A percentile compares a stretch with the other conserved stretches of the same genome.
Conservation (phyloP, 2,797 vertebrate species). For the Semotilus atromaculatus region DNA sequence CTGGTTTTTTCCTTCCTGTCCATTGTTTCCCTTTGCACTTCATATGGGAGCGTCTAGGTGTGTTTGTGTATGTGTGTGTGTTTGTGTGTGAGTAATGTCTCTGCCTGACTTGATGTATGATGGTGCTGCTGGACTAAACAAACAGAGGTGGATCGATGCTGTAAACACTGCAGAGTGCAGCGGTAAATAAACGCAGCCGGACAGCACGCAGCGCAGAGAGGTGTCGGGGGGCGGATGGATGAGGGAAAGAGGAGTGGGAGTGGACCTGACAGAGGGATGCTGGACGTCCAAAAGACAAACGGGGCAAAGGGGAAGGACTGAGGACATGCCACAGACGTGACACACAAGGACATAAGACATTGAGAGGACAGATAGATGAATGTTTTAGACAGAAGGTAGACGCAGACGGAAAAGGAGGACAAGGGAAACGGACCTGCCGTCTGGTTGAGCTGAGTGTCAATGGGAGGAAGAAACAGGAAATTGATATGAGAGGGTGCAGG, state of each 20-base stretch:
- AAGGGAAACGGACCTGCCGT: slow-evolving; percentile 19
- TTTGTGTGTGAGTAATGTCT: slow-evolving; percentile 43
- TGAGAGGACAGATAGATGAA: slow-evolving; percentile 17
- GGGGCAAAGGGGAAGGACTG: slow-evolving; percentile 14
- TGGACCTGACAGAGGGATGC: background rate
- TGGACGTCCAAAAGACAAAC: slow-evolving; percentile 12
- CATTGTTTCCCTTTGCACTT: slow-evolving; percentile 24
- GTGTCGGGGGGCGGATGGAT: slow-evolving; percentile 22
- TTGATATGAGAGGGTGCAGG: slow-evolving; percentile 18
- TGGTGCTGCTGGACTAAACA: slow-evolving; percentile 74
- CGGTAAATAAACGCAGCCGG: slow-evolving; percentile 78
- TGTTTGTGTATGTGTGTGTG: slow-evolving; percentile 6
- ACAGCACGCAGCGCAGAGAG: slow-evolving; percentile 65
- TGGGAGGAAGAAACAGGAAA: slow-evolving; percentile 36
- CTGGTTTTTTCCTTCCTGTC: background rate
- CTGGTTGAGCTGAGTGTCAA: slow-evolving; percentile 13
- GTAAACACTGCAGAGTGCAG: slow-evolving; percentile 80
- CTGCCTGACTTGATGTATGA: slow-evolving; percentile 73
- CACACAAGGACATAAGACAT: slow-evolving; percentile 8
- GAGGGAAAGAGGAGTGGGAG: slow-evolving; percentile 20
- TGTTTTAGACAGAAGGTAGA: slow-evolving; percentile 24
- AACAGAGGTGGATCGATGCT: slow-evolving; percentile 79
- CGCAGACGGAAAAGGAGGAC: slow-evolving; percentile 12
- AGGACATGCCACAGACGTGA: slow-evolving; percentile 14
- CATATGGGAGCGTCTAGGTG: slow-evolving; percentile 16